These are phyloP conservation scores for Drosophila nr. perissopoda DNA, from an alignment of 2,888 invertebrate species.

Conservation along the genomic window DNA sequence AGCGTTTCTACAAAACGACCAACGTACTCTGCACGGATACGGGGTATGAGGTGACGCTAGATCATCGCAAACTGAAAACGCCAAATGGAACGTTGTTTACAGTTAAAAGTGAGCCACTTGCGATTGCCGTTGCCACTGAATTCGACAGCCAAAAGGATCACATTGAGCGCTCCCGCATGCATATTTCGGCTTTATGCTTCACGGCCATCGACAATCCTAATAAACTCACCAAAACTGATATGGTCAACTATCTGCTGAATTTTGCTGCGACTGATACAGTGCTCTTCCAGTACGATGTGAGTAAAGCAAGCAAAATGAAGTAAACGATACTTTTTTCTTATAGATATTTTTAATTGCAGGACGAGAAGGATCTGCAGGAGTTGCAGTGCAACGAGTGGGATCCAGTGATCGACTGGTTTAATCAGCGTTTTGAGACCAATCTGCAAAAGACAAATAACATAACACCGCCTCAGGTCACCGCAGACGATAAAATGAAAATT, in stretches of 20 bases:
- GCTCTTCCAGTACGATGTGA: constrained; percentile 90
- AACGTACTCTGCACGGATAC: constrained; percentile 89
- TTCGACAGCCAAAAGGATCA: constrained; percentile 94
- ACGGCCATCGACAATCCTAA: constrained; percentile 97
- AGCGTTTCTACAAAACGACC: constrained; percentile 91
- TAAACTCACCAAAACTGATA: constrained; percentile 90
- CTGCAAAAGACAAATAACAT: constrained; percentile 90
- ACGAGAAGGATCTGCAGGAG: constrained; percentile 90
- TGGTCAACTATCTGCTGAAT: constrained; percentile 91
- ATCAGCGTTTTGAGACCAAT: constrained; percentile 90
- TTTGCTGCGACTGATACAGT: constrained; percentile 93
- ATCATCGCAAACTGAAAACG: constrained; percentile 95
- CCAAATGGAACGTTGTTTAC: constrained; percentile 92
- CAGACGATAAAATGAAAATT: constrained; percentile 89
- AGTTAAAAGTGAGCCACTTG: constrained; percentile 94
- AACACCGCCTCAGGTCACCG: constrained; percentile 88
- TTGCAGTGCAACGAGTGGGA: constrained; percentile 94
- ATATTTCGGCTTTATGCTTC: constrained; percentile 95
- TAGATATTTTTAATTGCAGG: constrained; percentile 86
- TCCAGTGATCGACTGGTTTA: constrained; percentile 95
- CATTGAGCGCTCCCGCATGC: constrained; percentile 93
- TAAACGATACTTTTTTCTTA: too few species aligned
- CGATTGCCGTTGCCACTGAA: constrained; percentile 96
- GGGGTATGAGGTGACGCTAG: constrained; percentile 94
- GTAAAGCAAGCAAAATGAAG: constrained; percentile 61